These are phyloP conservation scores for Orchesella flavescens DNA, from an alignment of 2,888 invertebrate species.

Conservation along the genomic window DNA sequence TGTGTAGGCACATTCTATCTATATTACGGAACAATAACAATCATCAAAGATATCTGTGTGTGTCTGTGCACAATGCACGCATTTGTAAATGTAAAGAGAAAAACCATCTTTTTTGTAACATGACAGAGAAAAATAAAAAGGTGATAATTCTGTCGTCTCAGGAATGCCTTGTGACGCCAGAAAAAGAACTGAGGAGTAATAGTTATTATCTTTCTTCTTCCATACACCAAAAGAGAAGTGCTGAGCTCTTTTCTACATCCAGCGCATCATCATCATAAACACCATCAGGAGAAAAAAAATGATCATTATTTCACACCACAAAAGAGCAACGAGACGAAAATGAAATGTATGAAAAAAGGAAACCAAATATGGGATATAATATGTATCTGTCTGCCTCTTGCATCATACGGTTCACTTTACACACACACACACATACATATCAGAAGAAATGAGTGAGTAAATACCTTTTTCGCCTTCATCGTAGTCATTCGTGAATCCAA, in stretches of 20 bases:
- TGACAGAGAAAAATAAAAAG: constrained; percentile 39
- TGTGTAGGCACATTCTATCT: not conserved
- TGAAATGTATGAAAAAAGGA: constrained; percentile 3
- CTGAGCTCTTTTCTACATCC: constrained; percentile 12
- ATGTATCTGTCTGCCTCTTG: too few species aligned
- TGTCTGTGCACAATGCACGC: not conserved
- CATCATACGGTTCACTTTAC: too few species aligned
- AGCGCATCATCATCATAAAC: constrained; percentile 24
- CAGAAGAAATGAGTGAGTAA: not conserved
- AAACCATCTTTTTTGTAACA: constrained; percentile 11
- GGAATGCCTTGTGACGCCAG: constrained; percentile 50
- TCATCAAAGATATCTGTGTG: constrained; percentile 7
- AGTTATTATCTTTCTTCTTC: not conserved
- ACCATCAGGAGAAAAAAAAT: constrained; percentile 21
- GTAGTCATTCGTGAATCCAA: not conserved
- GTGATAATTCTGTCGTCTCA: constrained; percentile 49
- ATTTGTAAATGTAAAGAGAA: too few species aligned
- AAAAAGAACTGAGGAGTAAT: not conserved
- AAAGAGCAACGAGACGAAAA: not conserved
- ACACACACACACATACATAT: too few species aligned
- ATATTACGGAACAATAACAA: constrained; percentile 3
- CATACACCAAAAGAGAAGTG: not conserved
- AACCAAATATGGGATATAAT: constrained; percentile 28
- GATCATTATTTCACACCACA: constrained; percentile 44
- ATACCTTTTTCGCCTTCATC: not conserved